Conservation (phyloP, 2,113 vertebrate genomes). For the Rhipidura dahli region DNA sequence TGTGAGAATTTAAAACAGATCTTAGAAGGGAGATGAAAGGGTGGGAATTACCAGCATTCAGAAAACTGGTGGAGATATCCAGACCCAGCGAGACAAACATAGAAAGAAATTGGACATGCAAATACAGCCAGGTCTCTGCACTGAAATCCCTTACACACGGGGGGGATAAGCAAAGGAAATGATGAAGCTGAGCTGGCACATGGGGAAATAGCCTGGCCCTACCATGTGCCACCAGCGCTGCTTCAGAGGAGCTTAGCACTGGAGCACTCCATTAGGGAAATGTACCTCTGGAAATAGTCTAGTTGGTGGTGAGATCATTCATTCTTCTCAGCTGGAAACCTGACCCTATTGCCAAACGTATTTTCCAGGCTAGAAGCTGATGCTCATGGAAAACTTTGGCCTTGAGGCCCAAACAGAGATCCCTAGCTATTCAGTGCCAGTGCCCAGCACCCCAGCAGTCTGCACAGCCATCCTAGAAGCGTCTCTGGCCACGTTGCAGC, state of each 20-base stretch:
- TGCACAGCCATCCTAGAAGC: neutral
- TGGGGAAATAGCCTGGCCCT: neutral
- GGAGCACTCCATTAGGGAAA: neutral
- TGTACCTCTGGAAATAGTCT: constrained; percentile 17
- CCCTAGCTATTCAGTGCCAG: neutral
- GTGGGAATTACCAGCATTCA: neutral
- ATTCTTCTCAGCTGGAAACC: constrained; percentile 48
- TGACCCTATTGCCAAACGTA: constrained; percentile 9
- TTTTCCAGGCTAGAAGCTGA: constrained; percentile 40
- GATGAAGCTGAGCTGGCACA: neutral
- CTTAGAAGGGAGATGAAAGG: neutral
- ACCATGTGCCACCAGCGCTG: rapidly evolving
- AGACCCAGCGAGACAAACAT: neutral
- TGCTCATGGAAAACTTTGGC: neutral
- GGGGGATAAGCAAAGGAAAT: neutral
- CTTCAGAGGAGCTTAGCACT: neutral
- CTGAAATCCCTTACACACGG: neutral
- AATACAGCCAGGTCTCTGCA: neutral
- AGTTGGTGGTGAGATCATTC: constrained; percentile 32
- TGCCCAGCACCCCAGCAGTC: neutral
- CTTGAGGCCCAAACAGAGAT: neutral
- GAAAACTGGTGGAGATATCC: neutral
- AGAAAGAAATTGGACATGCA: neutral
- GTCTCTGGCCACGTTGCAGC: neutral
- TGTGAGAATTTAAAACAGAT: neutral